phyloP scores from a whole-genome alignment of 2,888 invertebrate species.

The Helicoverpa assulta region DNA sequence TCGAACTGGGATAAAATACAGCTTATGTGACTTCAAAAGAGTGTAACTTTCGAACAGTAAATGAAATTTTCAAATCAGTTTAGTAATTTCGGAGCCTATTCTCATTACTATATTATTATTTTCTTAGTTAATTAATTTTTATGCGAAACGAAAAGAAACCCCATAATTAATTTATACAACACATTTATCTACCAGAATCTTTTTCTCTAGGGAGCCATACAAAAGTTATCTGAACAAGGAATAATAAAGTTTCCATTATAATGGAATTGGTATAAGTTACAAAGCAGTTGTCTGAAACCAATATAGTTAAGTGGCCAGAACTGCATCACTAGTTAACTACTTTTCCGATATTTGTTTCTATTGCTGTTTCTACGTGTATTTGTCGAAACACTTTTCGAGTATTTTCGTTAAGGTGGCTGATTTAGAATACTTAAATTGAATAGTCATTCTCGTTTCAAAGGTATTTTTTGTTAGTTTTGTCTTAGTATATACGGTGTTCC shows the following conservation, averaged over 20 bases:
- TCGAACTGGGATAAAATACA: too few species aligned
- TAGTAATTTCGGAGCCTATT: too few species aligned
- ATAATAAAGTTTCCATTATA: slow-evolving; percentile 28
- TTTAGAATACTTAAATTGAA: slow-evolving; percentile 4
- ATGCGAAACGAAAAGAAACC: neutral
- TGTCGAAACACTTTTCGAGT: slow-evolving; percentile 50
- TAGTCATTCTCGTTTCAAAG: neutral
- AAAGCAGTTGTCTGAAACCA: slow-evolving; percentile 50
- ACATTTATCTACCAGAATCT: neutral
- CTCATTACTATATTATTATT: too few species aligned
- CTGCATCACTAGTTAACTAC: slow-evolving; percentile 77
- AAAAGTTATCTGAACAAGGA: neutral
- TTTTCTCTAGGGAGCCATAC: neutral
- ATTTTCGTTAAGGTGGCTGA: slow-evolving; percentile 28
- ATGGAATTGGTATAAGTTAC: slow-evolving; percentile 52
- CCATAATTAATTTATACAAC: neutral
- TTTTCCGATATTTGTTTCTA: slow-evolving; percentile 82
- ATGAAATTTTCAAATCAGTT: too few species aligned
- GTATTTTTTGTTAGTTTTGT: too few species aligned
- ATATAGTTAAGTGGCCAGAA: slow-evolving; percentile 74
- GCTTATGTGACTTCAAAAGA: too few species aligned
- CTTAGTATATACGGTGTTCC: too few species aligned
- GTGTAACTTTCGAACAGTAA: too few species aligned
- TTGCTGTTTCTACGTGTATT: slow-evolving; percentile 72
- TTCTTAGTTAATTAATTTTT: too few species aligned